Conservation (phyloP, 2,797 vertebrate genomes). For the Hapalemur alaotrensis region DNA sequence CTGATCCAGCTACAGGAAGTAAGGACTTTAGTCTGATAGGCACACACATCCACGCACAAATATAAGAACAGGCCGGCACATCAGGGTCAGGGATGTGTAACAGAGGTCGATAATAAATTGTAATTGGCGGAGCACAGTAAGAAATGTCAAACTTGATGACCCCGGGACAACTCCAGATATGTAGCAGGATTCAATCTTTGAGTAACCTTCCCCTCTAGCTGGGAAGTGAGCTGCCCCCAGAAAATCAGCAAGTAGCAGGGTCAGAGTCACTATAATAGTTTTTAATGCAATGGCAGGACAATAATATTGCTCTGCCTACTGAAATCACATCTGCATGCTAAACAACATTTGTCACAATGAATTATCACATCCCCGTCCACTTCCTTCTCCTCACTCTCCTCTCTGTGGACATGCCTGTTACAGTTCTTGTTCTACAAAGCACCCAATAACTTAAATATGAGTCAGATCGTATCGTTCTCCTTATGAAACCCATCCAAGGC, state of each 20-base stretch:
- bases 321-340: neutral
- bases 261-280: no score
- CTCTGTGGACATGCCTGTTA: no score
- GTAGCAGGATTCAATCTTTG: neutral
- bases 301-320: fast-evolving
- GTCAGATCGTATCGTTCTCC: neutral
- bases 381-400: neutral
- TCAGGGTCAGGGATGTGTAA: neutral
- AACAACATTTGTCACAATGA: neutral
- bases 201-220: neutral
- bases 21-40: neutral
- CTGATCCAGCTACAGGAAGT: neutral
- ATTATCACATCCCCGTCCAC: fast-evolving
- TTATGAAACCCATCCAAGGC: neutral
- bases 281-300: neutral
- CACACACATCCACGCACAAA: neutral
- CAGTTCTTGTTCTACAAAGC: neutral
- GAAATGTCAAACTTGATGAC: neutral
- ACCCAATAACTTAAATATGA: neutral
- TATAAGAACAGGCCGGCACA: neutral
- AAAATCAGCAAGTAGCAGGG: neutral
- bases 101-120: no score
- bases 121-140: neutral
- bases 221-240: neutral
- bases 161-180: neutral